A percentile compares a stretch with the other conserved stretches of the same genome.
phyloP scores from a whole-genome alignment of 2,113 vertebrate genomes.

The Otolemur garnettii region DNA sequence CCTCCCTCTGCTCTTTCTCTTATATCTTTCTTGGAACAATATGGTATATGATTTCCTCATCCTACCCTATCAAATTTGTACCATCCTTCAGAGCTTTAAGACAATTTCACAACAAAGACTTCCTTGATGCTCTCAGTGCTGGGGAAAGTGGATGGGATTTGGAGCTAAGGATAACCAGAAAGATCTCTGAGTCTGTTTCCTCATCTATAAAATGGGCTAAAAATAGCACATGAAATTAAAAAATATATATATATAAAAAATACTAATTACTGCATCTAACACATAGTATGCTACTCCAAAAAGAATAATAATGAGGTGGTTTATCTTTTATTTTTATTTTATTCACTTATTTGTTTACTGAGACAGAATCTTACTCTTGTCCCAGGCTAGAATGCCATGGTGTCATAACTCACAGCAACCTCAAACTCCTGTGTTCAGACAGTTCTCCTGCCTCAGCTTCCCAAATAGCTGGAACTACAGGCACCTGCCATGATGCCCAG shows the following conservation, averaged over 20 bases:
- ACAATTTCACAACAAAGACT: background rate
- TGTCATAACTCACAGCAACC: no score
- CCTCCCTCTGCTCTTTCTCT: background rate
- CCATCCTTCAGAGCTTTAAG: background rate
- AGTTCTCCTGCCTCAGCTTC: no score
- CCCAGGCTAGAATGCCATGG: no score
- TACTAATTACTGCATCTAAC: background rate
- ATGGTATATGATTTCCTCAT: background rate
- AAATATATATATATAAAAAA: background rate
- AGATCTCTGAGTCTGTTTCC: background rate
- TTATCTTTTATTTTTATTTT: background rate
- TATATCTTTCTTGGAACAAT: background rate
- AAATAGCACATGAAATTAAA: background rate
- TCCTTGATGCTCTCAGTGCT: background rate
- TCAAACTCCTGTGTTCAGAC: no score
- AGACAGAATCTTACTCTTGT: no score
- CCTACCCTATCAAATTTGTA: background rate
- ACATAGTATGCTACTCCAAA: background rate
- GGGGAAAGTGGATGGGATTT: background rate
- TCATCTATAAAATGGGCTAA: background rate
- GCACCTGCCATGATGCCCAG: no score
- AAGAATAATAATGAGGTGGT: background rate
- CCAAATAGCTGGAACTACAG: no score
- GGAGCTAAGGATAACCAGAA: background rate
- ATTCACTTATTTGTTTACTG: no score